Evolutionary conservation across 2,113 vertebrate genomes (phyloP), one percentile per base, ranked within the genome.

Genomic region (Indri indri): DNA sequence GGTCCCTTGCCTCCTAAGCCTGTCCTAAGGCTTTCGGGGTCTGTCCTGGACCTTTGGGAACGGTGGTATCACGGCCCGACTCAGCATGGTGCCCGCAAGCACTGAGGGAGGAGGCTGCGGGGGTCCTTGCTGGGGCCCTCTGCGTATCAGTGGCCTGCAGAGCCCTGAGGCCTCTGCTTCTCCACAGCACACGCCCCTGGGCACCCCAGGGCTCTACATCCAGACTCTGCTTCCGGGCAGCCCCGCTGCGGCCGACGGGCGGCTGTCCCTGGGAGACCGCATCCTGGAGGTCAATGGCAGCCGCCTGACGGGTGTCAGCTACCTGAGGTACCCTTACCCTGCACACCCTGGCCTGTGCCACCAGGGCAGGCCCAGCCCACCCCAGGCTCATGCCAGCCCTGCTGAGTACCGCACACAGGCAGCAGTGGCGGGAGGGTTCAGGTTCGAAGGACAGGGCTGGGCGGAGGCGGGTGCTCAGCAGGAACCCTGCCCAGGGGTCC

Each of bases 271-370:
- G 0, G 99, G 99, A 45, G 99, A 99, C 97, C 99, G 99, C 25
- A 99, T 99, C 98, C 99, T 99, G 97, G 99, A 99, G 4, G 99
- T 99, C 96, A 99, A 99, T 0, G 99, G 99, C 65, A 99, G 99
- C 97, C 99, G 99, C 87, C 99, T 99, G 97, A 99, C 99, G 0
- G 99, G 99, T 68, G 99, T 99, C 0, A 99, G 99, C 98, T 99
- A 99, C 97, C 99, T 99, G 98, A 99, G 99, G 99, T 99, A 97
- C n/a, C 34, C 3, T 47, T 3, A 5, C 23, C 4, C 2, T 17
- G 4, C 32, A 32, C 47, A 77, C 13, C 4, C 54, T 20, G 5
- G 9, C 74, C 47, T 10, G 2, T 20, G 54, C 18, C 18, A 57
- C 18, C 6, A 6, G 54, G 20, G 52, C 52, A 54, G 52, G 52